Evolutionary conservation across 2,797 vertebrate genomes (phyloP).

Genomic region (Carduelis carduelis): DNA sequence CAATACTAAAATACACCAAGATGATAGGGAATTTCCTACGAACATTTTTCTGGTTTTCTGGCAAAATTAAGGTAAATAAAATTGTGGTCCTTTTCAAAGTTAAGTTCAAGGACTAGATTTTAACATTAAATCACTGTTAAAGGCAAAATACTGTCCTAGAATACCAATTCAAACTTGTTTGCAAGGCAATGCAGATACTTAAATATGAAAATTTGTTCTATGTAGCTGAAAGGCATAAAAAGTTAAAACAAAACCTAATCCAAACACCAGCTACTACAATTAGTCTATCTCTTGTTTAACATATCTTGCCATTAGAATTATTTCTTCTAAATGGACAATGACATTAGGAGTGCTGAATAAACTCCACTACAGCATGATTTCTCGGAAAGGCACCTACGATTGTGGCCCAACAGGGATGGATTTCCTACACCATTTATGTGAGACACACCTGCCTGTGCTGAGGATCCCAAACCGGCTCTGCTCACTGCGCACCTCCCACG

Average conservation of each 20-base stretch:
- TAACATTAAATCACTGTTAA: background rate
- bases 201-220: background rate
- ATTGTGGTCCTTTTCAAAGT: background rate
- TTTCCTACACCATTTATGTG: background rate
- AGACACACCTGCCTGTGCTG: background rate
- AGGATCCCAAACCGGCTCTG: background rate
- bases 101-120: background rate
- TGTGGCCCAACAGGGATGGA: background rate
- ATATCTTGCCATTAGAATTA: background rate
- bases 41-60: background rate
- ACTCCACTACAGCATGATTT: background rate
- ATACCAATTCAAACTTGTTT: background rate
- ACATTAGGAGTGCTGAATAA: background rate
- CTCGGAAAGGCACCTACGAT: background rate
- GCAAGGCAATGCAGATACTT: background rate
- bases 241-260: background rate
- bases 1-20: background rate
- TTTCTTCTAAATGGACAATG: background rate
- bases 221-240: background rate
- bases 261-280: background rate
- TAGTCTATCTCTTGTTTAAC: background rate
- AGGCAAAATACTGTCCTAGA: background rate
- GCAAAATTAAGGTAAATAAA: background rate
- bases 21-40: background rate
- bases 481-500: rapidly evolving